Base-by-base conservation (phyloP, 2,113 vertebrate species). In the Anarhynchus alexandrinus region DNA sequence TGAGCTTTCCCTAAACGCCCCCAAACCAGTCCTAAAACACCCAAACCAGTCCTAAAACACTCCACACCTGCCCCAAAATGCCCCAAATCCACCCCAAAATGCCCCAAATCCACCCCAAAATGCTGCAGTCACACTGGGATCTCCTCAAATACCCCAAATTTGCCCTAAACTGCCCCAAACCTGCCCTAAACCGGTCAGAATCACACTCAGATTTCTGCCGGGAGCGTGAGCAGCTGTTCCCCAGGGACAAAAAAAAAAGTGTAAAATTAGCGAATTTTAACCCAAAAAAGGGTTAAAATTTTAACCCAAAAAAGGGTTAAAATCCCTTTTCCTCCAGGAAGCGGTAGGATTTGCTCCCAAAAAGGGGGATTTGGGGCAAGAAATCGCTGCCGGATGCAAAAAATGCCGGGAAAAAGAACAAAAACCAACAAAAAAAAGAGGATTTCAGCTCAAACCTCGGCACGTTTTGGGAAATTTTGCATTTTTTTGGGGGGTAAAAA, bases 241-340 rank as follows among this genome's bases (percentile, higher is more conserved):
- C 0, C 0, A 21, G 29, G 55, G 7, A 4, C 15, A 45, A 42
- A 36, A 23, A 25, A 40, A 40, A 36, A 11, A 16, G 4, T 17
- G 0, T 8, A 1, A 18, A 70, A 70, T 9, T 9, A 18, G 12
- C 7, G 49, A 5, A 57, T 70, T 5, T 12, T 5, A 77, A 30
- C 72, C 64, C 49, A 49, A 32, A 84, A 62, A 4, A 45, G 16
- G 16, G 43, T 45, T 45, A 42, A 45, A 54, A 45, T 5, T 5
- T 12, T 5, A 77, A 30, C 72, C 64, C 49, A 49, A 32, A 84
- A 62, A 4, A 45, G 16, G 16, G 43, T 45, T 45, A 42, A 45
- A 54, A 45, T 5, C 54, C 54, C 23, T 9, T 7, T 5, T 23
- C 45, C 27, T 4, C 4, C 4, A 5, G 45, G 36, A 51, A 59